These are phyloP conservation scores for Philopotamus ludificatus DNA, from an alignment of 1,140 invertebrate genomes.

Conservation along the genomic window DNA sequence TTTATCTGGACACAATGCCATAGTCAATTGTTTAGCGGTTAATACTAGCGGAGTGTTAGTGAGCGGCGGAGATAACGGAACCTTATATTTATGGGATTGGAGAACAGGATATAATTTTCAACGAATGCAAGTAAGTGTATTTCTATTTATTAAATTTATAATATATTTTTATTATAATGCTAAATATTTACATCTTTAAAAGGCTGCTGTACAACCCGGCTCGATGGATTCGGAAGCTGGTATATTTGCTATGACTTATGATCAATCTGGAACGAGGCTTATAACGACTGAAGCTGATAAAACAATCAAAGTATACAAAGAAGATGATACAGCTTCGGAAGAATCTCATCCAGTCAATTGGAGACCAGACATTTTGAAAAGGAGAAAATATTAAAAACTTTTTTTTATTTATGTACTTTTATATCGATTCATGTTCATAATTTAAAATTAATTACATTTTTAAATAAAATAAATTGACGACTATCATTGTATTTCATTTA, in stretches of 20 bases:
- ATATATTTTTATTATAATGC: not conserved
- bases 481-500: too few relatives aligned
- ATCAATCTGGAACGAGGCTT: conserved; percentile 88
- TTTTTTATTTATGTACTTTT: conserved; percentile 13
- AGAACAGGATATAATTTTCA: conserved; percentile 98
- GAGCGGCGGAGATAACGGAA: conserved; percentile 98
- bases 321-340: conserved; percentile 94
- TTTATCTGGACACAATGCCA: conserved; percentile 94
- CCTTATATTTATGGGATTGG: conserved; percentile 99
- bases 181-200: conserved; percentile 43
- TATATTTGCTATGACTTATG: conserved; percentile 94
- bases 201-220: conserved; percentile 95
- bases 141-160: conserved; percentile 3
- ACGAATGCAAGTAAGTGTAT: conserved; percentile 62
- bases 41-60: conserved; percentile 95
- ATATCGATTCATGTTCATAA: too few relatives aligned
- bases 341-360: conserved; percentile 96
- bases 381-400: conserved; percentile 74
- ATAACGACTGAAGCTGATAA: conserved; percentile 99
- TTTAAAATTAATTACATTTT: too few relatives aligned
- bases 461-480: too few relatives aligned
- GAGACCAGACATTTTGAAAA: conserved; percentile 92
- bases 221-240: conserved; percentile 99
- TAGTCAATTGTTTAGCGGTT: conserved; percentile 93
- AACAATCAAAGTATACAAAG: conserved; percentile 98